Conservation (phyloP, 1,140 invertebrate genomes). For the Matsumurasca onukii region DNA sequence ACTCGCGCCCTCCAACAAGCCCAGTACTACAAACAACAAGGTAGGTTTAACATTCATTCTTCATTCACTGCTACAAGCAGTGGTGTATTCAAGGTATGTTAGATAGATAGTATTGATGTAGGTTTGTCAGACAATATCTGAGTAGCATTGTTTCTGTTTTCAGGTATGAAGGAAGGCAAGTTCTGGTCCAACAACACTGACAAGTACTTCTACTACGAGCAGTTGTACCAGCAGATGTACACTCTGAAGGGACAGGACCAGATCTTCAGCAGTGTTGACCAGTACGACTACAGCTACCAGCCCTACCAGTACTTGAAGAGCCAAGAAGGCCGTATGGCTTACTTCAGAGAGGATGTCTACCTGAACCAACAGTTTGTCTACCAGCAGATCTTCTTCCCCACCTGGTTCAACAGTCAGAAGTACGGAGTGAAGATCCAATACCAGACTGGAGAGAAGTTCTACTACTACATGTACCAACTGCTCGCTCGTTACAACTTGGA, state of each 20-base stretch:
- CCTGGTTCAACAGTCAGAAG: conserved; percentile 58
- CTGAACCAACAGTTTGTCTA: conserved; percentile 40
- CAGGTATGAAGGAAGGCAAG: neutral
- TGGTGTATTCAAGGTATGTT: neutral
- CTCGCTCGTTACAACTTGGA: conserved; percentile 66
- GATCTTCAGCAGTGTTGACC: conserved; percentile 55
- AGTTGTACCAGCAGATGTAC: conserved; percentile 16
- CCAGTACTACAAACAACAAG: conserved; percentile 13
- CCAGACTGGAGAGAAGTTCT: conserved; percentile 61
- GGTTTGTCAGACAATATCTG: neutral
- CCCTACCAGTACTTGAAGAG: neutral
- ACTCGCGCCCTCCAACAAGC: conserved; percentile 9
- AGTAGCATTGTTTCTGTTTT: neutral
- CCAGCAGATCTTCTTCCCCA: conserved; percentile 61
- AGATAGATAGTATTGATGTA: neutral
- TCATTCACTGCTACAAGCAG: neutral
- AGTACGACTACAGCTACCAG: conserved; percentile 56
- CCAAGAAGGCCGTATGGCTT: conserved; percentile 54
- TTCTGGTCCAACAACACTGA: conserved; percentile 17
- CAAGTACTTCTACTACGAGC: conserved; percentile 10
- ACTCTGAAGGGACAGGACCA: conserved; percentile 8
- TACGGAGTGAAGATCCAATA: conserved; percentile 46
- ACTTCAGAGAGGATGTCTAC: conserved; percentile 73
- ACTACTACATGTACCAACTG: conserved; percentile 59
- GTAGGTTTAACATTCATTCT: neutral